These are phyloP conservation scores for Incurvaria masculella DNA, from an alignment of 2,888 invertebrate genomes.

Conservation along the genomic window DNA sequence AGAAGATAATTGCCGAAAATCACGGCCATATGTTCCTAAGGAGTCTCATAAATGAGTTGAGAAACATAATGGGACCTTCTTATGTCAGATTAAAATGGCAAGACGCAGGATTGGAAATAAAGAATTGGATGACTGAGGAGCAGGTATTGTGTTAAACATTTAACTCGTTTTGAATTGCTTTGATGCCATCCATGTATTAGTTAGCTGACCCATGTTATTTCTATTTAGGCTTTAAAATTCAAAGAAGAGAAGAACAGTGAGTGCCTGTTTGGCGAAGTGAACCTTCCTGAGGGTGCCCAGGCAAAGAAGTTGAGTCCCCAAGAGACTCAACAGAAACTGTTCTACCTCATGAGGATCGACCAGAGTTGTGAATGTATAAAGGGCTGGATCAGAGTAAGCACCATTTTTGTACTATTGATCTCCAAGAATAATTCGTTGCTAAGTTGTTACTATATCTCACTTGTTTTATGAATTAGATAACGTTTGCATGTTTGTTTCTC, in stretches of 20 bases:
- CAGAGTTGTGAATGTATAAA: constrained; percentile 42
- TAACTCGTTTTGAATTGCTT: no score
- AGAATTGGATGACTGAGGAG: constrained; percentile 44
- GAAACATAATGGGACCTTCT: constrained; percentile 44
- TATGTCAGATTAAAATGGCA: constrained; percentile 46
- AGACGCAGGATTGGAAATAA: constrained; percentile 36
- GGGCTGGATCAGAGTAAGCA: constrained; percentile 46
- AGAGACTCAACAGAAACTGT: constrained; percentile 36
- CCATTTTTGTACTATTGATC: no score
- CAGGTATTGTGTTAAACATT: no score
- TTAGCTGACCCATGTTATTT: constrained; percentile 1
- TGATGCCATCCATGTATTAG: background rate
- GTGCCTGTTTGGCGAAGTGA: constrained; percentile 34
- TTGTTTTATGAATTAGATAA: no score
- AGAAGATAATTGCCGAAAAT: constrained; percentile 31
- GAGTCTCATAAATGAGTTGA: constrained; percentile 35
- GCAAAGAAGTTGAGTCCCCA: constrained; percentile 30
- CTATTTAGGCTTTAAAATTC: constrained; percentile 35
- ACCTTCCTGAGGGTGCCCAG: constrained; percentile 28
- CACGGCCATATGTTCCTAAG: constrained; percentile 40
- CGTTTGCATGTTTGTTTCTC: no score
- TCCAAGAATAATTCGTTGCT: no score
- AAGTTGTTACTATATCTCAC: no score
- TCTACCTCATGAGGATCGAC: constrained; percentile 43
- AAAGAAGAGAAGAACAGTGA: constrained; percentile 41